Evolutionary conservation across 2,797 vertebrate genomes (phyloP), one percentile per base, ranked within the genome.

Genomic region (Serranus cabrilla): DNA sequence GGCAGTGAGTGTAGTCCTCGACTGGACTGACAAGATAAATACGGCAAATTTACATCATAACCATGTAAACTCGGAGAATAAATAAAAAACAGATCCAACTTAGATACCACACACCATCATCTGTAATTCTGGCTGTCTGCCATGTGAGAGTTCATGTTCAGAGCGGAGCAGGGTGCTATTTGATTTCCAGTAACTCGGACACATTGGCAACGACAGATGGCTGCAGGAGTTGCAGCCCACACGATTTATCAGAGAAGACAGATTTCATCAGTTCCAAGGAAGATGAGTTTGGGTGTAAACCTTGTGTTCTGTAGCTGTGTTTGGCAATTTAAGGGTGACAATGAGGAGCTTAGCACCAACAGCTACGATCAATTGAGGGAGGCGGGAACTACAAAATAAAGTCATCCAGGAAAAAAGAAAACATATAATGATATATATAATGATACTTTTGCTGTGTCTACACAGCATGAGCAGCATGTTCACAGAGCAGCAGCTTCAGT

Each of bases 181-280:
- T 67, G 42, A 76, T 47, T 39, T 54, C 63, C 31, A 58, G 46
- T 16, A 54, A 25, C 11, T 67, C 21, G 20, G 56, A 66, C 49
- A 60, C 25, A 56, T 42, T 61, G 49, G 40, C 16, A 51, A 4
- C 7, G 40, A 51, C 55, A 71, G 37, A 67, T 42, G 42, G 69
- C 18, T 60, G 25, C 20, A 47, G 46, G 66, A 57, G 27, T 64
- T 62, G 52, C 5, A 23, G 64, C 43, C 10, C 27, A 45, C 54
- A 69, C 20, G 11, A 51, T 51, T 40, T 42, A n/a, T 49, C 39
- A 60, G 49, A 56, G 43, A 11, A 45, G 16, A 42, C n/a, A 47
- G 14, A 63, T 49, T 55, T 50, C 18, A 68, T 16, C 50, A 40
- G 18, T 57, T 62, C 68, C 49, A 47, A 16, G 0, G 25, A 17